A percentile compares a stretch with the other conserved stretches of the same genome.
phyloP scores from a whole-genome alignment of 2,888 invertebrate species.

The Eilema sororculum region DNA sequence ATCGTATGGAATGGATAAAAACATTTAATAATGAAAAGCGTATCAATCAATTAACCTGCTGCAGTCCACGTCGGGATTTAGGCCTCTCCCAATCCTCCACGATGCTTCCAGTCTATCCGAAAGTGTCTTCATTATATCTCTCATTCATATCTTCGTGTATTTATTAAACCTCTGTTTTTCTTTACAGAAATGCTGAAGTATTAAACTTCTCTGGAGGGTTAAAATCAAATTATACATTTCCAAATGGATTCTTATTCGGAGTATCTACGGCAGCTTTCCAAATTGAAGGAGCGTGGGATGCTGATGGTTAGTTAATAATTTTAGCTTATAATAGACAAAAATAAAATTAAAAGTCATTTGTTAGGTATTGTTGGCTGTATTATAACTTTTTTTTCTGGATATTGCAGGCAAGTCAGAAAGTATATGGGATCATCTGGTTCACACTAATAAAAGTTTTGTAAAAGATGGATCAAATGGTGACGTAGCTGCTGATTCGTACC shows the following conservation, averaged over 20 bases:
- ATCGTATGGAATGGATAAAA: too few species aligned
- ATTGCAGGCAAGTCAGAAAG: constrained; percentile 88
- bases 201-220: constrained; percentile 74
- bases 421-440: constrained; percentile 88
- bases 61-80: too few species aligned
- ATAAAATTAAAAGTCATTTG: background rate
- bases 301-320: constrained; percentile 68
- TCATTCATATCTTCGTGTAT: background rate
- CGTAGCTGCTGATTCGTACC: constrained; percentile 90
- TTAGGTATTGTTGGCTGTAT: background rate
- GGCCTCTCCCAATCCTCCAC: too few species aligned
- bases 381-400: constrained; percentile 7
- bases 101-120: too few species aligned
- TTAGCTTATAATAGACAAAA: background rate
- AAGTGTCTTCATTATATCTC: too few species aligned
- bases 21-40: too few species aligned
- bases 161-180: constrained; percentile 18
- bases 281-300: constrained; percentile 88
- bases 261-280: constrained; percentile 88
- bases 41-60: too few species aligned
- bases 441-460: constrained; percentile 83
- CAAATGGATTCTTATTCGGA: constrained; percentile 87
- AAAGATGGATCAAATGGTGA: constrained; percentile 88
- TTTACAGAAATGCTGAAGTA: constrained; percentile 68
- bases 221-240: constrained; percentile 82